A percentile compares a stretch with the other conserved stretches of the same genome.
Evolutionary conservation across 2,113 vertebrate species (phyloP).

Genomic region (Sebastes fasciatus): DNA sequence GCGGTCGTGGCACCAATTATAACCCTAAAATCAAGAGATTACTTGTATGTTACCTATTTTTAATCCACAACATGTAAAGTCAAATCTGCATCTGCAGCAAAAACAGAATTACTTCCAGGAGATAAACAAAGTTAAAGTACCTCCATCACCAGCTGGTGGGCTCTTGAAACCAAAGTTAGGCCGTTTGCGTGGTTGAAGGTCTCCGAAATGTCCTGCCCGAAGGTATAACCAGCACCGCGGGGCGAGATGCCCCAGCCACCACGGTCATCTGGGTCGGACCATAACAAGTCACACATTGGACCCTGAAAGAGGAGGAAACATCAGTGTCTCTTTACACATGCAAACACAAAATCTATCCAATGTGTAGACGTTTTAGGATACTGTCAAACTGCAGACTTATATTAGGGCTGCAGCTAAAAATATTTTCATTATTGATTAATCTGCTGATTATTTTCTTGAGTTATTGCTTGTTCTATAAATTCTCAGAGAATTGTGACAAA

Average conservation of each 20-base stretch:
- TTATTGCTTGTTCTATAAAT: background rate
- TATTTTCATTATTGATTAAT: background rate
- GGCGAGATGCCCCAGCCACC: constrained; percentile 86
- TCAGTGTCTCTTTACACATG: background rate
- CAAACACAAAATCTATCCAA: background rate
- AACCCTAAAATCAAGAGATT: constrained; percentile 75
- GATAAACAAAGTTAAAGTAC: constrained; percentile 72
- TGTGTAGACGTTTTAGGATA: background rate
- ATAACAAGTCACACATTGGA: constrained; percentile 98
- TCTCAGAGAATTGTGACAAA: background rate
- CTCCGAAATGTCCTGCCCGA: constrained; percentile 98
- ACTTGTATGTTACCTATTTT: background rate
- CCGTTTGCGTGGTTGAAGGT: constrained; percentile 99
- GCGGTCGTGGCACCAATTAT: constrained; percentile 86
- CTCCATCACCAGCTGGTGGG: constrained; percentile 99
- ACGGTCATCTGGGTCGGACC: constrained; percentile 86
- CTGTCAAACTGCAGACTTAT: background rate
- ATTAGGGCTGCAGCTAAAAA: too few species aligned
- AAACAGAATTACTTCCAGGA: background rate
- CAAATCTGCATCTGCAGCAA: background rate
- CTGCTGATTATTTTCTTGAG: background rate
- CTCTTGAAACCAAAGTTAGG: constrained; percentile 97
- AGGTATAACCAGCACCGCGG: constrained; percentile 88
- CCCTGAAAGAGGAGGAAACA: constrained; percentile 82
- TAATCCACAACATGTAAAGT: background rate